Evolutionary conservation across 2,113 vertebrate genomes (phyloP).

Genomic region (Hystrix brachyura): DNA sequence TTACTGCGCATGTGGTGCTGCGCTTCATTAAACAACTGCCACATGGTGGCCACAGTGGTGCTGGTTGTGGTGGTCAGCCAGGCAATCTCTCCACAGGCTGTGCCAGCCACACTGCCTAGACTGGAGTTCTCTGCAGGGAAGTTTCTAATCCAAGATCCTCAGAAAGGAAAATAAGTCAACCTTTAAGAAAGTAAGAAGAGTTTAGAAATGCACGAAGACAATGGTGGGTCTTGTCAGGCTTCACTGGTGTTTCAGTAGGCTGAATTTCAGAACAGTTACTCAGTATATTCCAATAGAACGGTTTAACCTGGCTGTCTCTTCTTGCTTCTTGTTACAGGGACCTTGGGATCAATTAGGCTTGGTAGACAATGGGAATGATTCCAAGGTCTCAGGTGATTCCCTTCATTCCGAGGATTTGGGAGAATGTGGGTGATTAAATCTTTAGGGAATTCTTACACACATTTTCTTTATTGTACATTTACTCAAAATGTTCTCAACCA

Average conservation of each 20-base stretch:
- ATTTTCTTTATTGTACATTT: constrained; percentile 46
- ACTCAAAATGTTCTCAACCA: constrained; percentile 25
- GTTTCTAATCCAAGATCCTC: not conserved
- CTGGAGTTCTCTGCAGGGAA: not conserved
- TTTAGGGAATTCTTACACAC: not conserved
- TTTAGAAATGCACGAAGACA: not conserved
- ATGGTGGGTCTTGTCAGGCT: not conserved
- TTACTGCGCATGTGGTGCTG: not conserved
- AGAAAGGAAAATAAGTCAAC: constrained; percentile 6
- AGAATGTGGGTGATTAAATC: constrained; percentile 17
- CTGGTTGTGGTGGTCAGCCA: not conserved
- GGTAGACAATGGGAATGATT: constrained; percentile 1
- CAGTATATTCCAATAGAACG: not conserved
- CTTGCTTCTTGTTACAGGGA: not conserved
- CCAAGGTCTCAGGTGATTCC: not conserved
- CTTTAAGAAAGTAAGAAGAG: constrained; percentile 20
- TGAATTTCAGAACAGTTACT: not conserved
- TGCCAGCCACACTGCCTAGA: not conserved
- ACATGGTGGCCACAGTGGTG: not conserved
- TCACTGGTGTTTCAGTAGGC: not conserved
- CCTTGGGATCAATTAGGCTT: not conserved
- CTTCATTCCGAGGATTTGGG: not conserved
- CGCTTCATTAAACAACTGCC: constrained; percentile 72
- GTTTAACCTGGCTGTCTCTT: not conserved
- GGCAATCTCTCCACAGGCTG: not conserved